Base-by-base conservation (phyloP, 2,888 invertebrate species). In the Spodoptera picta region DNA sequence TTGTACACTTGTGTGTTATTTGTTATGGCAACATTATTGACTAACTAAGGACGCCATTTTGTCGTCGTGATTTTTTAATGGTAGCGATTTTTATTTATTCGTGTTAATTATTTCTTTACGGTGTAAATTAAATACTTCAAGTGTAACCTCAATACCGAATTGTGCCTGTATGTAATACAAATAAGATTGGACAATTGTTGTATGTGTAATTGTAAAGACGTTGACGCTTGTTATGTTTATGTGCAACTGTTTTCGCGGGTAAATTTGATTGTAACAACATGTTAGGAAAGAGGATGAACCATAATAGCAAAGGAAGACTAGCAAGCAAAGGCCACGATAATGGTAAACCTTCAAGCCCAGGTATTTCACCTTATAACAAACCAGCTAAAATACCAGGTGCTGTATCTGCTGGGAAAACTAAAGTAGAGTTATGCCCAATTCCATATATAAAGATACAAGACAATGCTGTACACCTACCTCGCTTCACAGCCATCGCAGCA, bases 361-460 rank as follows among this genome's bases (percentile, higher is more conserved):
- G 95, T 41, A 86, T 94, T 52, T 92, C 94, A 5, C 93, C 95
- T 0, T 93, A 94, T 62, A 92, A 87, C 57, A 95, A 95, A 80
- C 93, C 94, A 55, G 85, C 94, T 3, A 95, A 95, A 82, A 87
- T 93, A 76, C 91, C 93, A 36, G 90, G 92, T 52, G 77, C 89
- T 4, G 86, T 93, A 43, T 91, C 92, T 45, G 88, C 89, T 53
- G 92, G 92, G 3, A 95, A 93, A 90, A 90, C 87, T 46, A 93
- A 92, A 85, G 88, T 88, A 24, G 95, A 95, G 65, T 78, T 88
- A 64, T 92, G 92, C 72, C 89, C 93, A 4, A 95, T 96, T 79
- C 97, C 97, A 5, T 94, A 96, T 41, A 96, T 97, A 54, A 96
- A 96, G 86, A 95, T 96, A 78, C 95, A 96, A 69, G 97, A 97